Evolutionary conservation across 2,888 invertebrate genomes (phyloP), one percentile per base, ranked within the genome.

Genomic region (Acronicta leporina): DNA sequence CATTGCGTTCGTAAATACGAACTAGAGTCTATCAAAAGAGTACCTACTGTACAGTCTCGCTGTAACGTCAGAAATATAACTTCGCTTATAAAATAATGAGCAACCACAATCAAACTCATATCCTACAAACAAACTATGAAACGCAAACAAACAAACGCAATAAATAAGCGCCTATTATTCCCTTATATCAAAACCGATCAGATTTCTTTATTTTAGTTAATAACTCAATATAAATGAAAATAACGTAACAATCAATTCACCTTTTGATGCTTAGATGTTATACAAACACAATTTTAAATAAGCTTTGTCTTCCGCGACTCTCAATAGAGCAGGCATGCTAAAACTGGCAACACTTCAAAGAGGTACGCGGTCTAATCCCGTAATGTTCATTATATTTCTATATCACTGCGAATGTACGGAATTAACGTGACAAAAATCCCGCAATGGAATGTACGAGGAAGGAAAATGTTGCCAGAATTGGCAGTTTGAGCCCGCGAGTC

Each of bases 51-150:
- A n/a, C n/a, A 11, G 11, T 16, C 35, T 46, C 0, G 14, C 44
- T 33, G 68, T 46, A 59, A 73, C 73, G 54, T 57, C 77, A 73
- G 72, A 52, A 20, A 46, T 55, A 43, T 8, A 30, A 63, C 41
- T 73, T 63, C 45, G 33, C 68, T 62, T 76, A 73, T 38, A 59
- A 66, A 56, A 63, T 60, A 76, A 63, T 67, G 56, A 65, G 57
- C 60, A 61, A 67, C 35, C 67, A 50, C 50, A 43, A 56, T 40
- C 11, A 6, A 53, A 48, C 30, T 45, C 53, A 40, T 15, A 38
- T 27, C 25, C 42, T 30, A 40, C 43, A 48, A 10, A 43, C 40
- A 25, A 33, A 38, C 13, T 40, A 13, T 20, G 14, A 6, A 10
- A 38, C 11, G 43, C 13, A 42, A 30, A 52, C 42, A 55, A 45